Conservation (phyloP, 1,140 invertebrate species). For the Drosophila mojavensis region DNA sequence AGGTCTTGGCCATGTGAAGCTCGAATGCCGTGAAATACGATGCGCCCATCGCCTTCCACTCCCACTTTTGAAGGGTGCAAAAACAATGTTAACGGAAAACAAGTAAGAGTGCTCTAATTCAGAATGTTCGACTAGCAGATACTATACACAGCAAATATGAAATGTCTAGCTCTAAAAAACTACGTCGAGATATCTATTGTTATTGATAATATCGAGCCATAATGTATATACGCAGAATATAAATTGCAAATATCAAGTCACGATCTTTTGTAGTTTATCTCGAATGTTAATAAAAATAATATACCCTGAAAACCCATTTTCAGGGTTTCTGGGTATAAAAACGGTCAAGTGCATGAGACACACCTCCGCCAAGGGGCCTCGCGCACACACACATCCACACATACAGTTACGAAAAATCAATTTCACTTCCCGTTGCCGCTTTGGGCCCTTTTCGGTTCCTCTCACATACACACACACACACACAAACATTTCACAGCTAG, state of each 20-base stretch:
- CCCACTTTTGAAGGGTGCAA: conserved; percentile 1
- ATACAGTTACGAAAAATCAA: conserved; percentile 59
- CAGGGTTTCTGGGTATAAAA: background rate
- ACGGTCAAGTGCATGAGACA: conserved; percentile 59
- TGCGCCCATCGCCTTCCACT: background rate
- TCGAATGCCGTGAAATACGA: conserved; percentile 3
- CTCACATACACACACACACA: background rate
- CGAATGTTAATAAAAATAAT: too few relatives aligned
- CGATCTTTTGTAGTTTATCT: too few relatives aligned
- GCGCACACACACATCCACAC: conserved; percentile 9
- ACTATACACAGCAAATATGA: too few relatives aligned
- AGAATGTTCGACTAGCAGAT: too few relatives aligned
- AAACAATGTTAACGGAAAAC: conserved; percentile 20
- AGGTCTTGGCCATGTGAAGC: conserved; percentile 15
- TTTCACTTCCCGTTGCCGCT: conserved; percentile 33
- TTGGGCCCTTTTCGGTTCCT: conserved; percentile 28
- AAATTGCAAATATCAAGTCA: too few relatives aligned
- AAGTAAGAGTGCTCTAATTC: too few relatives aligned
- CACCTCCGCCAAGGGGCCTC: conserved; percentile 29
- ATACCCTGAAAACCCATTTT: too few relatives aligned
- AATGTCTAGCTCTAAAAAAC: too few relatives aligned
- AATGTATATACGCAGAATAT: too few relatives aligned
- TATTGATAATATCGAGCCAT: too few relatives aligned
- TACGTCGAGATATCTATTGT: too few relatives aligned
- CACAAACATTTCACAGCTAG: background rate